Conservation (phyloP, 2,888 invertebrate genomes). For the Onchidella celtica region DNA sequence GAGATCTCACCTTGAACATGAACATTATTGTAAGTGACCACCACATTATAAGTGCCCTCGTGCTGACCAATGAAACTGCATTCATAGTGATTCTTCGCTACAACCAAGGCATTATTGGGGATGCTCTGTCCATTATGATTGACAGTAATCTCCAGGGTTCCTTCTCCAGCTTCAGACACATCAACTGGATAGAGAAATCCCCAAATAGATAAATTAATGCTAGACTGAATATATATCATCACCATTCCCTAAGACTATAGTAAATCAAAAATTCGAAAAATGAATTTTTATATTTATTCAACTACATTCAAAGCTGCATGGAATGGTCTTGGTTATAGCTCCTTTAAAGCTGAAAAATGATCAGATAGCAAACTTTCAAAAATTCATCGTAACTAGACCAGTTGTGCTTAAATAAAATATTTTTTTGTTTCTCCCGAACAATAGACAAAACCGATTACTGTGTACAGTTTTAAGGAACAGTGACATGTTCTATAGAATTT, state of each 20-base stretch:
- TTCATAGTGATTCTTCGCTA: constrained; percentile 95
- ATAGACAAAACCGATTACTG: too few species aligned
- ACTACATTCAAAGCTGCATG: too few species aligned
- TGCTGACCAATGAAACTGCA: constrained; percentile 97
- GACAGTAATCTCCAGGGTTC: constrained; percentile 95
- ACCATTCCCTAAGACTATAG: not conserved
- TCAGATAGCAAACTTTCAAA: too few species aligned
- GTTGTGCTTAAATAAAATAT: too few species aligned
- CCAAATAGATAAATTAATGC: not conserved
- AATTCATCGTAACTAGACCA: too few species aligned
- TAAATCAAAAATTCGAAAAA: too few species aligned
- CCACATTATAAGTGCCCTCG: constrained; percentile 93
- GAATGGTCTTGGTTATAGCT: too few species aligned
- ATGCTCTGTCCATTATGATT: constrained; percentile 94
- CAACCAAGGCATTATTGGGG: constrained; percentile 96
- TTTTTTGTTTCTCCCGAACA: not conserved
- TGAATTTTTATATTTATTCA: too few species aligned
- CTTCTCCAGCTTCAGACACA: constrained; percentile 97
- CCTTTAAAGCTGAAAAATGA: too few species aligned
- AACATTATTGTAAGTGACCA: constrained; percentile 88
- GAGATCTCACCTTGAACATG: constrained; percentile 82
- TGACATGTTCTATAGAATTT: too few species aligned
- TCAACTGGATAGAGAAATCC: constrained; percentile 83
- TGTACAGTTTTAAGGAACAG: too few species aligned
- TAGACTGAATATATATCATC: not conserved